Evolutionary conservation across 2,113 vertebrate species (phyloP), one percentile per base, ranked within the genome.

Genomic region (Tenebrosternarchus preto): DNA sequence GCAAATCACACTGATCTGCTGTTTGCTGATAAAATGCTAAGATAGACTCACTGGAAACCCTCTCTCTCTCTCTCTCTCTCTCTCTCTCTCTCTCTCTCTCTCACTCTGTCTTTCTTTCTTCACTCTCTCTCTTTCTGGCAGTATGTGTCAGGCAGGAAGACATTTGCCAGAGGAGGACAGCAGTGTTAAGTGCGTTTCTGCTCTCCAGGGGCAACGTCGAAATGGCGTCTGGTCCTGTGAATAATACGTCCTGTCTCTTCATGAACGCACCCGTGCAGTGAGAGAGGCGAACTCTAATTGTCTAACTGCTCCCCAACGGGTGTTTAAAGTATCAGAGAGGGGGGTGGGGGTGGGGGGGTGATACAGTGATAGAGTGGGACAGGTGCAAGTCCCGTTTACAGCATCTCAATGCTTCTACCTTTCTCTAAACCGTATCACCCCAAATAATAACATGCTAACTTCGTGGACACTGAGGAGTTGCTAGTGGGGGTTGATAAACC

Each of bases 1-100:
- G 74, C 43, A 72, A 56, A 64, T 82, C 29, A 24, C 67, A 56
- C 43, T 77, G 80, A 71, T 76, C 73, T 70, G 39, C 24, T 69
- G 64, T 74, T 43, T 60, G 50, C 73, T 60, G 56, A 74, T 59
- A 60, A 74, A 74, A 22, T 33, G 64, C 60, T 24, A 61, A 67
- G 72, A 43, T 46, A 16, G 1, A 2, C 53, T 55, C 29, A 24
- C 74, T 12, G 24, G 36, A 64, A 46, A 53, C 6, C 11, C 29
- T 46, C 43, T 25, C 19, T 53, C 22, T 46, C 19, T 4, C 66
- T 43, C 46, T 33, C 56, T 50, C 22, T 64, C 24, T 43, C 50
- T 16, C 46, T 7, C 64, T 43, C 20, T 20, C 22, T 24, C 16
- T n/a, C 17, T 67, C 81, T 67, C 63, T 25, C 15, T 24, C 16